A percentile compares a stretch with the other conserved stretches of the same genome.
These are phyloP conservation scores for Uloborus plumipes DNA, from an alignment of 2,888 invertebrate genomes.

Conservation along the genomic window DNA sequence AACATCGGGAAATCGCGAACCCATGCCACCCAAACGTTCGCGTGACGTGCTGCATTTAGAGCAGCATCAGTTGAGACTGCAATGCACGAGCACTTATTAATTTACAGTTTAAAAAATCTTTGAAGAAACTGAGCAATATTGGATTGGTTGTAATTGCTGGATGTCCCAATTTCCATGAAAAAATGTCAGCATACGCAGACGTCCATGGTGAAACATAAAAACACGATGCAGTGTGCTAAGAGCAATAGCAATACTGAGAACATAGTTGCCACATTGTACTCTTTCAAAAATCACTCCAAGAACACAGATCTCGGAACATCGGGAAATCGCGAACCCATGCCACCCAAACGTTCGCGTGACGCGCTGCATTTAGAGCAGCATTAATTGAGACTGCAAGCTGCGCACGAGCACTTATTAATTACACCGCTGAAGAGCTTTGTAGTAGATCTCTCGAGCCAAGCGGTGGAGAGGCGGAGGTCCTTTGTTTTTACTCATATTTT, in stretches of 20 bases:
- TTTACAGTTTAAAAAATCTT: too few relatives aligned
- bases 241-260: too few relatives aligned
- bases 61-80: slow-evolving; percentile 49
- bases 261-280: too few relatives aligned
- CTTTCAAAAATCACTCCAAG: too few relatives aligned
- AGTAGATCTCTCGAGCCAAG: slow-evolving; percentile 18
- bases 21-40: background rate
- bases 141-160: too few relatives aligned
- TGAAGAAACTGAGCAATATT: too few relatives aligned
- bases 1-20: background rate
- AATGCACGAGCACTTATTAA: slow-evolving; percentile 37
- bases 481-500: slow-evolving; percentile 40
- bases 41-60: too few relatives aligned
- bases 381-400: slow-evolving; percentile 54
- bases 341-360: background rate
- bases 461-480: slow-evolving; percentile 12
- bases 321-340: background rate
- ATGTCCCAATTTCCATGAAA: too few relatives aligned
- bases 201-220: too few relatives aligned
- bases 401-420: slow-evolving; percentile 39
- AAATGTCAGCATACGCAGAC: too few relatives aligned
- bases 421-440: slow-evolving; percentile 20
- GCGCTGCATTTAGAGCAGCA: background rate
- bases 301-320: too few relatives aligned
- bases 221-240: too few relatives aligned